Base-by-base conservation (phyloP, 2,113 vertebrate genomes). In the Solea senegalensis region DNA sequence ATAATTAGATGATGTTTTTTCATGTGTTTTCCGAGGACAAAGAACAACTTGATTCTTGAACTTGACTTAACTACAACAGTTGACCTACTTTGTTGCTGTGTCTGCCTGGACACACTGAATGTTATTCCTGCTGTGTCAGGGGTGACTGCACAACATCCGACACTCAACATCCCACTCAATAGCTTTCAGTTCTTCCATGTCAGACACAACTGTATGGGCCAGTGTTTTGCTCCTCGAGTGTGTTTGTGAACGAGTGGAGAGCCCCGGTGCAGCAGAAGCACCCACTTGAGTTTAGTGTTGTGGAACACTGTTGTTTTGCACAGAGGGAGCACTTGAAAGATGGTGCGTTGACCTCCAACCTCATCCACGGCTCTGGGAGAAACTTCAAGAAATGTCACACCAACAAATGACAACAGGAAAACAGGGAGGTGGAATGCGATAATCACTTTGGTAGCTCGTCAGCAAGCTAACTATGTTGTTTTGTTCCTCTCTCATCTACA, bases 301-400 rank as follows among this genome's bases (percentile, higher is more conserved):
- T 58, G 45, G 59, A 84, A 21, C 50, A 60, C 51, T 54, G 65
- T 55, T 71, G 52, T 41, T 69, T n/a, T 74, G n/a, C 67, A 65
- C 48, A 34, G 44, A 57, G 16, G 27, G 46, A 50, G 34, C 40
- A n/a, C 28, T 41, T 73, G 52, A 46, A 50, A 64, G 69, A 63
- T 54, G 55, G 56, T 70, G 39, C 61, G 62, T 14, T 48, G 27
- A 64, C 57, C 48, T 39, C 57, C 28, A 80, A 45, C 49, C 49
- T 65, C 16, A 51, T 39, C 60, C 16, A 9, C 44, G 71, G 53
- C 49, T 60, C 51, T 70, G 21, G 57, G 61, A 16, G 43, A 58
- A 8, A n/a, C 16, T 43, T 21, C 4, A 21, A 48, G 40, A 79
- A 66, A 46, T 12, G 14, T 40, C 10, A 45, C 13, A 45, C 39